These are phyloP conservation scores for Cercopithecus mona DNA, from an alignment of 2,113 vertebrate genomes.

Conservation along the genomic window DNA sequence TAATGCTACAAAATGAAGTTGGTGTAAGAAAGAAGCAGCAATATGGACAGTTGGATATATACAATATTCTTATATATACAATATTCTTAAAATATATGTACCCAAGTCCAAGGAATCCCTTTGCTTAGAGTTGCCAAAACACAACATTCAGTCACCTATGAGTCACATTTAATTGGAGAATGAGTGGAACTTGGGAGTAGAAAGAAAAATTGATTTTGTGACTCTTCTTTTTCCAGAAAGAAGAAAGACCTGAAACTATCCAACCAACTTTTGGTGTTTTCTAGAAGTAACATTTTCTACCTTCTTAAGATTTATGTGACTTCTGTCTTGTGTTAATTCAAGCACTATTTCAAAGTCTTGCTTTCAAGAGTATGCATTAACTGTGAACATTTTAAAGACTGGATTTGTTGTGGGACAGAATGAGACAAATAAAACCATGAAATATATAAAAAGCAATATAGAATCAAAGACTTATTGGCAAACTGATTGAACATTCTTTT, in stretches of 20 bases:
- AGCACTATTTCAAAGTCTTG: background rate
- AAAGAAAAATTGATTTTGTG: slow-evolving; percentile 1
- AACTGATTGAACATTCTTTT: background rate
- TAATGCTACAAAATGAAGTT: background rate
- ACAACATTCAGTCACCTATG: background rate
- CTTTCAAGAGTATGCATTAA: background rate
- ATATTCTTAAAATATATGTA: background rate
- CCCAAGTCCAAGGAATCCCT: background rate
- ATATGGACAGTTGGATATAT: background rate
- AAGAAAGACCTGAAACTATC: background rate
- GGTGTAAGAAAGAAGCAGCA: background rate
- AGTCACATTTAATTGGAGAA: background rate
- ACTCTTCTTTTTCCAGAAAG: slow-evolving; percentile 14
- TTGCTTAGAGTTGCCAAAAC: background rate
- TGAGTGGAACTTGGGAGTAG: background rate
- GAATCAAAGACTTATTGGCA: background rate
- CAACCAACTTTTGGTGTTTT: background rate
- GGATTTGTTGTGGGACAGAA: background rate
- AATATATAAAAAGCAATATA: background rate
- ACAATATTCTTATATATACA: too few relatives aligned
- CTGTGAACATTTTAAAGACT: background rate
- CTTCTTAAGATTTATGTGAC: background rate
- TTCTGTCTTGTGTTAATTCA: background rate
- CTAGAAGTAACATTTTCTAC: background rate
- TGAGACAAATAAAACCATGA: background rate